These are phyloP conservation scores for Dynastes hyllus DNA, from an alignment of 2,888 invertebrate species.

Conservation along the genomic window DNA sequence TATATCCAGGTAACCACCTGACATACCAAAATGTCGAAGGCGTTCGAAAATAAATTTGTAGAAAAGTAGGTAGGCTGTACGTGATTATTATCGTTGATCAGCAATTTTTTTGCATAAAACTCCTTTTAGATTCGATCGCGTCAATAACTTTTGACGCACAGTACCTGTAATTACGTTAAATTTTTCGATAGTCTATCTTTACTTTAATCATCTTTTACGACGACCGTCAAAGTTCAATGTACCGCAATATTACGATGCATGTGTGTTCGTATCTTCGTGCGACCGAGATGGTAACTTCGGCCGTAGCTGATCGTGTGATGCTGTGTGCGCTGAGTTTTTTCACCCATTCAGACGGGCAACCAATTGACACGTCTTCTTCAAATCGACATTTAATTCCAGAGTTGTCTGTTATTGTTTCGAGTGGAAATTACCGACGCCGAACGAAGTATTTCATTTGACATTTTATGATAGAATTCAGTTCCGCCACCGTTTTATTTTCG, in stretches of 20 bases:
- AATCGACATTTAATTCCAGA: slow-evolving; percentile 45
- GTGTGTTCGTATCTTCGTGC: not conserved
- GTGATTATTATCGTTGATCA: slow-evolving; percentile 30
- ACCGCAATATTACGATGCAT: slow-evolving; percentile 8
- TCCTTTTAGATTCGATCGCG: slow-evolving; percentile 29
- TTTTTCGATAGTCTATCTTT: slow-evolving; percentile 35
- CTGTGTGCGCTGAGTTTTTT: slow-evolving; percentile 1
- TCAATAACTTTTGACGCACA: slow-evolving; percentile 28
- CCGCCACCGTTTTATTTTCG: slow-evolving; percentile 4
- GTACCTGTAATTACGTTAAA: slow-evolving; percentile 42
- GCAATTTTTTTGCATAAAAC: slow-evolving; percentile 23
- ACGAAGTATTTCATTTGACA: slow-evolving; percentile 34
- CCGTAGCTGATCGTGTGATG: not conserved
- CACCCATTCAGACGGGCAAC: slow-evolving; percentile 16
- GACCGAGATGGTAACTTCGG: not conserved
- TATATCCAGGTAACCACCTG: too few species aligned
- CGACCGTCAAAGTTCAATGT: slow-evolving; percentile 27
- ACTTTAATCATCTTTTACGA: slow-evolving; percentile 33
- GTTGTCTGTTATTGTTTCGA: slow-evolving; percentile 46
- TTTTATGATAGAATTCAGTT: slow-evolving; percentile 32
- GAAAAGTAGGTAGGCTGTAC: not conserved
- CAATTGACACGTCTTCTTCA: slow-evolving; percentile 44
- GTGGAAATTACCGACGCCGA: slow-evolving; percentile 26
- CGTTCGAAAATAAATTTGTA: slow-evolving; percentile 17
- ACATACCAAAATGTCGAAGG: slow-evolving; percentile 6